Percentiles rank a stretch among this genome's conserved stretches.
Conservation (phyloP, 2,888 invertebrate genomes). For the Amiota minor region DNA sequence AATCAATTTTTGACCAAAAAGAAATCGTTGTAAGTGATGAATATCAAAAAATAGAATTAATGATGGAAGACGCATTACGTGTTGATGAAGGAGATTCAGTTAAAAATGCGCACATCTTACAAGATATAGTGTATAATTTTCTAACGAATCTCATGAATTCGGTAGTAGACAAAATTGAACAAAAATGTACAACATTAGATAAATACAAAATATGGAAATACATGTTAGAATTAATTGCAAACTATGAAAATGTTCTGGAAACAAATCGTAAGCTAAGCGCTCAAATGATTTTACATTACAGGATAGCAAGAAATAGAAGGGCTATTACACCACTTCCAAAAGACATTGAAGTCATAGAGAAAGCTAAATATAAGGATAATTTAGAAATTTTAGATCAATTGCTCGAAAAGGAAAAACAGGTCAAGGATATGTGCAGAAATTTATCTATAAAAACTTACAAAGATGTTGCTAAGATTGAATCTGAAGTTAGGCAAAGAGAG, state of each 20-base stretch:
- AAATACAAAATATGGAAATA: too few relatives aligned
- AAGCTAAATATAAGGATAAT: constrained; percentile 42
- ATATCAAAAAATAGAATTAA: too few relatives aligned
- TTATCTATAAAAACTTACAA: background rate
- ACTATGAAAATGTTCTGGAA: background rate
- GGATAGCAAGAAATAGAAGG: constrained; percentile 52
- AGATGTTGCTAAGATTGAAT: background rate
- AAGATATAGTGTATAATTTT: too few relatives aligned
- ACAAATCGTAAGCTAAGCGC: constrained; percentile 44
- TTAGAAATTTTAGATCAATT: constrained; percentile 45
- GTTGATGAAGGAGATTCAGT: too few relatives aligned
- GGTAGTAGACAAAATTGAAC: too few relatives aligned
- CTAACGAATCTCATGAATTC: too few relatives aligned
- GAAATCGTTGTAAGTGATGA: too few relatives aligned
- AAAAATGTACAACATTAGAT: too few relatives aligned
- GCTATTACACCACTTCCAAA: constrained; percentile 34
- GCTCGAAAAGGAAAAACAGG: constrained; percentile 36
- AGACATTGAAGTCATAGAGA: constrained; percentile 1
- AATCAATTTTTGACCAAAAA: too few relatives aligned
- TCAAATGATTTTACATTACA: constrained; percentile 53
- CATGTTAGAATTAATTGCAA: too few relatives aligned
- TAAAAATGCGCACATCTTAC: too few relatives aligned
- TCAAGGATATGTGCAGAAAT: background rate
- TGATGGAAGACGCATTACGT: too few relatives aligned
- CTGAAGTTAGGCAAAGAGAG: background rate